Base-by-base conservation (phyloP, 2,113 vertebrate species). In the Menura novaehollandiae region DNA sequence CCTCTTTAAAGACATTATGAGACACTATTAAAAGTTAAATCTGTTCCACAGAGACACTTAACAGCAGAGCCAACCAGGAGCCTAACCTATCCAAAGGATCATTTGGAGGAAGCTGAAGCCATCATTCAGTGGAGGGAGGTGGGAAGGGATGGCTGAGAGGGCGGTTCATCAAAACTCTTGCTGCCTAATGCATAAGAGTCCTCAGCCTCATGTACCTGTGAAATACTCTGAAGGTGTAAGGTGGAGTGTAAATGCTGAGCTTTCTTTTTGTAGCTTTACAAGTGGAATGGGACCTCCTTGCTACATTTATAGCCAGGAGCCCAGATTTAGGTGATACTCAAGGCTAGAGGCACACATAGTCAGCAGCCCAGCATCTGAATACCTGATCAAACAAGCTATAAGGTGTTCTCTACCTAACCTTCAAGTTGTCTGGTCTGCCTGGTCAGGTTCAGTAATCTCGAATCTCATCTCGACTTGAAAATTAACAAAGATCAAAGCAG, bases 1-100 rank as follows among this genome's bases (percentile, higher is more conserved):
- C 60, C 73, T 91, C 84, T 86, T 89, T 37, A 72, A 89, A 75
- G 89, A 33, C 73, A 68, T 89, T 91, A 95, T 13, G 73, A 94
- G 91, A 74, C 37, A 7, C 53, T 64, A 55, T 73, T 79, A 60
- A 56, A 94, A 95, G 89, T 78, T 63, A 93, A 92, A 93, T 80
- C 86, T 33, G 16, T 56, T 53, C 88, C 81, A 22, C 18, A 19
- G 94, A 82, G 88, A 71, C 43, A 5, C 41, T 79, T 56, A 89
- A 73, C 33, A 95, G 84, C 89, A 46, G 73, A 71, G 67, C 46
- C 69, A 86, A 51, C 55, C 76, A 59, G 82, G 79, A 95, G 64
- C 76, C 86, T 43, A 21, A n/a, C 27, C 88, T 66, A 67, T 91
- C 68, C 75, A 47, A 32, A 90, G 68, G 55, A 46, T 71, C 75